Base-by-base conservation (phyloP, 2,113 vertebrate species). In the Mola mola region DNA sequence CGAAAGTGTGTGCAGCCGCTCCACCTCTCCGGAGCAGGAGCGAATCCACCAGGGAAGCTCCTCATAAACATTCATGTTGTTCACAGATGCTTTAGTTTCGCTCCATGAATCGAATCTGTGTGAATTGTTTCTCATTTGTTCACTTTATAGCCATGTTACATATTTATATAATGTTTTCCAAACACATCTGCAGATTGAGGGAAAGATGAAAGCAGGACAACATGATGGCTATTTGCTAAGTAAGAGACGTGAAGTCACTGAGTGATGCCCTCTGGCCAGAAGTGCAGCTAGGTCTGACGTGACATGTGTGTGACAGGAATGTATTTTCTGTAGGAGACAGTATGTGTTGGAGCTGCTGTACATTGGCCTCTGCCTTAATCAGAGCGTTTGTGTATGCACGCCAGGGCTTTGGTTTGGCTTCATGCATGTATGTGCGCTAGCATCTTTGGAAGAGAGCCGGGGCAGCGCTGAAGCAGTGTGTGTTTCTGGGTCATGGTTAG, bases 401-500 rank as follows among this genome's bases (percentile, higher is more conserved):
- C 29, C 2, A 24, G 12, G 12, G 38, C 34, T 25, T 4, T 52
- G 38, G 1, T 42, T 15, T 22, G 24, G 56, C 46, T 58, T 72
- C 48, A 29, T 64, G 37, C 47, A 55, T 44, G 48, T 60, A 25
- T 42, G 24, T 36, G 44, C 34, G 37, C 5, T 20, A 29, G 8
- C 56, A 19, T 67, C 20, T 41, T 36, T 15, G 22, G 29, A 10
- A 7, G 16, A 3, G 17, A 19, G 36, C 11, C 38, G 9, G 36
- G 2, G 11, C 4, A 52, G 22, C 11, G n/a, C 26, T 11, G 31
- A 19, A 17, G 38, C 20, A 50, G 9, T 50, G 22, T 58, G 58
- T 62, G 58, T 86, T 87, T 87, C 75, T 87, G 60, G 87, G 87
- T 89, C 85, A 84, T 42, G 77, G 69, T 75, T 73, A 28, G 77